Conservation (phyloP, 2,888 invertebrate genomes). For the Archips xylosteana region DNA sequence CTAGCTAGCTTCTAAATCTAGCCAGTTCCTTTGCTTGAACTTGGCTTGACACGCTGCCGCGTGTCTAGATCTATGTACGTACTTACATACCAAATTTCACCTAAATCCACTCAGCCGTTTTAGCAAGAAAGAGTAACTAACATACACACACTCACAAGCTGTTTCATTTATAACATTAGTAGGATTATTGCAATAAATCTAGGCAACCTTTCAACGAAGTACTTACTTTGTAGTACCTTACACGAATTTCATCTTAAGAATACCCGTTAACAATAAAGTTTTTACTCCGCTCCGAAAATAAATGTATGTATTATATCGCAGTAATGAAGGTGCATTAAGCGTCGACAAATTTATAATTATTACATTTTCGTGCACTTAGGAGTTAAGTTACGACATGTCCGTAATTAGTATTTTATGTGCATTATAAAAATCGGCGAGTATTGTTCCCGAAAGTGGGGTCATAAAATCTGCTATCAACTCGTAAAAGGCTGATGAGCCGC, state of each 20-base stretch:
- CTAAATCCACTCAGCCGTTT: no score
- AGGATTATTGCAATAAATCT: not conserved
- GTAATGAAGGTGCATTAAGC: slow-evolving; percentile 42
- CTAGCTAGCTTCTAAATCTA: no score
- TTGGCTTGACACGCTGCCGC: no score
- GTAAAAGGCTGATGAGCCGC: slow-evolving; percentile 51
- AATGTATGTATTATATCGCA: slow-evolving; percentile 10
- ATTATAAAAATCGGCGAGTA: slow-evolving; percentile 53
- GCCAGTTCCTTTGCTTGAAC: no score
- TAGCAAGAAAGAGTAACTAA: no score
- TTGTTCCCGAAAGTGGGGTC: slow-evolving; percentile 48
- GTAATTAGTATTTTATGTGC: slow-evolving; percentile 62
- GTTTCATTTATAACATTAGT: no score
- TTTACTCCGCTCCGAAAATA: slow-evolving; percentile 13
- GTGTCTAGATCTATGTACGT: no score
- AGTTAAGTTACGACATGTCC: slow-evolving; percentile 50
- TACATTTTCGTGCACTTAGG: slow-evolving; percentile 56
- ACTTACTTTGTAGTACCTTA: slow-evolving; percentile 9
- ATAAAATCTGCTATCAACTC: slow-evolving; percentile 48
- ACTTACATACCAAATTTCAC: no score
- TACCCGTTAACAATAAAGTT: slow-evolving; percentile 19
- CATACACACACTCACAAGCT: no score
- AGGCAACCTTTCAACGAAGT: not conserved
- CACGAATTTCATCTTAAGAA: slow-evolving; percentile 29
- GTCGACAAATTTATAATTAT: slow-evolving; percentile 57